Conservation (phyloP, 2,113 vertebrate species). For the Antigone vipio region DNA sequence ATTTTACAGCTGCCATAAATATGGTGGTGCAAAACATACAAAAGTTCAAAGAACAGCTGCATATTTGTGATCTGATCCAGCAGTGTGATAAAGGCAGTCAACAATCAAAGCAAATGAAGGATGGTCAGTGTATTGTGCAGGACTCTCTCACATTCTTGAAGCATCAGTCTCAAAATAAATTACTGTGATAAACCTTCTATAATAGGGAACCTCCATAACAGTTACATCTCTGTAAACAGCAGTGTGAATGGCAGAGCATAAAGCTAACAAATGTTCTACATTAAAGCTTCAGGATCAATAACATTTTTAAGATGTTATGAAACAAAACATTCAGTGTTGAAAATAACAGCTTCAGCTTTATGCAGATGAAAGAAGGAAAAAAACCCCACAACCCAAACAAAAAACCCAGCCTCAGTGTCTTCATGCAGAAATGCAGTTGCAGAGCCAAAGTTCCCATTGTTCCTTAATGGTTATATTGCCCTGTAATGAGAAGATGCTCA, state of each 20-base stretch:
- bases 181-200: neutral
- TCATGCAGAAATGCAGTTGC: neutral
- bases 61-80: neutral
- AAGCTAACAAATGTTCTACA: slow-evolving; percentile 37
- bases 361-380: neutral
- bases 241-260: neutral
- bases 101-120: neutral
- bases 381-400: too few species aligned
- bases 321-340: neutral
- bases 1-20: slow-evolving; percentile 33
- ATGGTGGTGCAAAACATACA: neutral
- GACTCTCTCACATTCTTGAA: neutral
- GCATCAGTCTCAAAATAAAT: slow-evolving; percentile 1
- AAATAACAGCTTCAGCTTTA: neutral
- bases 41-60: slow-evolving; percentile 26
- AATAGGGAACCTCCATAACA: neutral
- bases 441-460: neutral
- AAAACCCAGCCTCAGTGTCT: neutral
- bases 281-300: slow-evolving; percentile 39
- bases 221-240: slow-evolving; percentile 1
- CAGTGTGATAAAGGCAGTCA: neutral
- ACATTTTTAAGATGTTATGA: slow-evolving; percentile 27
- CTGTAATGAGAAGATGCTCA: neutral
- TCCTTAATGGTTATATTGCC: neutral
- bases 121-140: neutral